These are phyloP conservation scores for Lateolabrax maculatus DNA, from an alignment of 2,797 vertebrate species.

Conservation along the genomic window DNA sequence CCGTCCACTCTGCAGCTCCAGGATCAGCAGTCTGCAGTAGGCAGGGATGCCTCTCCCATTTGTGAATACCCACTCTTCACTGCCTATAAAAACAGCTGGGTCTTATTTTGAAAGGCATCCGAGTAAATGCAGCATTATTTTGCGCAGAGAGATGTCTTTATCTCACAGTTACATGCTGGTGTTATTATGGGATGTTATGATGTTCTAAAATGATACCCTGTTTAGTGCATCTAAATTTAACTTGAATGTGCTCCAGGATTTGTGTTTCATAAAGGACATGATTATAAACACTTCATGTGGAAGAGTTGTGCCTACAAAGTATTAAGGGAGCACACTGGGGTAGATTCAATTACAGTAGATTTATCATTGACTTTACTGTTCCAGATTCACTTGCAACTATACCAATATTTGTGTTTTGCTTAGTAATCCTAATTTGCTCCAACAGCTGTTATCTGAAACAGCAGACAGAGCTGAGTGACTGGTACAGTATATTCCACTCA, in stretches of 20 bases:
- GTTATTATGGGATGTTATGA: slow-evolving; percentile 34
- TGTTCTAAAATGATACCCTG: slow-evolving; percentile 16
- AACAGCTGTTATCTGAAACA: slow-evolving; percentile 13
- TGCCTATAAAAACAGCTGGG: background rate
- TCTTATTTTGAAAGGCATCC: slow-evolving; percentile 4
- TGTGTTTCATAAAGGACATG: slow-evolving; percentile 8
- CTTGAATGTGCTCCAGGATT: slow-evolving; percentile 27
- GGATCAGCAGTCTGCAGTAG: background rate
- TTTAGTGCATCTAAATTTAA: slow-evolving; percentile 42
- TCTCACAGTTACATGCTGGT: background rate
- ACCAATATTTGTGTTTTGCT: background rate
- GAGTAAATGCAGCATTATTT: background rate
- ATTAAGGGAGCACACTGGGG: background rate
- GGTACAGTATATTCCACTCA: slow-evolving; percentile 32
- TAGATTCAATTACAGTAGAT: background rate
- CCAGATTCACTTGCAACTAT: background rate
- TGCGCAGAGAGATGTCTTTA: background rate
- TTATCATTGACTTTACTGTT: background rate
- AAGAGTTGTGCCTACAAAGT: background rate
- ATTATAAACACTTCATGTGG: slow-evolving; percentile 6
- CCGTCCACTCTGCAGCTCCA: background rate
- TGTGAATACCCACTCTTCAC: background rate
- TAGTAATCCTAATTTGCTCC: background rate
- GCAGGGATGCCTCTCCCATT: background rate
- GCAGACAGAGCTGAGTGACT: slow-evolving; percentile 1